A percentile compares a stretch with the other conserved stretches of the same genome.
Conservation (phyloP, 2,797 vertebrate species). For the Peromyscus eremicus region DNA sequence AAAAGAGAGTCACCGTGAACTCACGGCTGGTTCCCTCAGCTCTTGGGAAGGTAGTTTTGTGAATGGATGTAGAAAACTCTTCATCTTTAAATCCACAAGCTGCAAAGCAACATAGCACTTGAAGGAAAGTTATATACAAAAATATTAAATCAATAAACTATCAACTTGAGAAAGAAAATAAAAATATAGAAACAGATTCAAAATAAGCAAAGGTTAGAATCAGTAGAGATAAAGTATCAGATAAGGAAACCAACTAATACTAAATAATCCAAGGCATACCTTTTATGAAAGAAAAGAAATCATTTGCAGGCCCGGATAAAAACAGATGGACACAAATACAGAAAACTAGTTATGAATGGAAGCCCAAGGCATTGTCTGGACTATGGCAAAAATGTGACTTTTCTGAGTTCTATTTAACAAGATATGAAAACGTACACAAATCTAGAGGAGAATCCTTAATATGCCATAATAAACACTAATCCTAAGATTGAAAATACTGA, state of each 20-base stretch:
- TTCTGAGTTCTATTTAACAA: neutral
- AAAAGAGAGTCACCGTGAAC: neutral
- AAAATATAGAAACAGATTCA: neutral
- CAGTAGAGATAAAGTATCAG: neutral
- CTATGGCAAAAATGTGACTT: neutral
- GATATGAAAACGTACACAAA: neutral
- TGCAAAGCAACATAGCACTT: neutral
- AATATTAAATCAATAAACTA: neutral
- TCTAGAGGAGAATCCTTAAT: neutral
- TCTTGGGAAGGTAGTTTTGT: too few species aligned
- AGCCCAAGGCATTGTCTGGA: neutral
- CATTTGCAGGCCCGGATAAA: neutral
- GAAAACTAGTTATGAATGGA: neutral
- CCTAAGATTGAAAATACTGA: neutral
- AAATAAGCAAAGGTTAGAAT: neutral
- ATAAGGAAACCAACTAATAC: neutral
- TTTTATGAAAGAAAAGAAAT: neutral
- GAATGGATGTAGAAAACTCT: neutral
- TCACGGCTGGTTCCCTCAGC: neutral
- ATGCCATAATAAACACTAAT: neutral
- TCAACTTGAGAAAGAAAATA: neutral
- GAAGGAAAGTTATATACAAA: neutral
- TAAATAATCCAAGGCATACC: neutral
- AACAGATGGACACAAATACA: neutral
- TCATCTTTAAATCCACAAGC: neutral